A percentile compares a stretch with the other conserved stretches of the same genome.
Conservation (phyloP, 2,888 invertebrate species). For the Cheilosia pagana region DNA sequence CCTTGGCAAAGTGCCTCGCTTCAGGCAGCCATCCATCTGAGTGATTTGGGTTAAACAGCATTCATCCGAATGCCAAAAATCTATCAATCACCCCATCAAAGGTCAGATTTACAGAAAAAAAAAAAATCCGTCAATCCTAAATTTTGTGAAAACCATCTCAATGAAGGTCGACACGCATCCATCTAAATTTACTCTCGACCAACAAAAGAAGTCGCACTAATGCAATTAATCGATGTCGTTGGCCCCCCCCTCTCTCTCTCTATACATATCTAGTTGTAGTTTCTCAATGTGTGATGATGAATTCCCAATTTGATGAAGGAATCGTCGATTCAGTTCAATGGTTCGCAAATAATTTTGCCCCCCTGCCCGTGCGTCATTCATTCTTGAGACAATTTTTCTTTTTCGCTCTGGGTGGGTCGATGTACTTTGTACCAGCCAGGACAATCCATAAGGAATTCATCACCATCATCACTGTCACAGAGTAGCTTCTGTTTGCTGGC, state of each 20-base stretch:
- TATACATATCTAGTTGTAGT: not conserved
- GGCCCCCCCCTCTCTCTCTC: not conserved
- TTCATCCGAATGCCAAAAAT: not conserved
- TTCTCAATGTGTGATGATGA: slow-evolving; percentile 23
- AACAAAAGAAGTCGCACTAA: slow-evolving; percentile 27
- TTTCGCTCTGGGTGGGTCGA: not conserved
- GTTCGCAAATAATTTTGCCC: slow-evolving; percentile 31
- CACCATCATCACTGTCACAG: slow-evolving; percentile 43
- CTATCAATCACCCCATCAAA: slow-evolving; percentile 1
- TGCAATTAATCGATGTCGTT: slow-evolving; percentile 20
- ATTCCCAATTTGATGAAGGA: slow-evolving; percentile 24
- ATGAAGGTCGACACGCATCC: not conserved
- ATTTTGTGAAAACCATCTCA: not conserved
- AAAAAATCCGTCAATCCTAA: not conserved
- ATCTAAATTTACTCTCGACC: not conserved
- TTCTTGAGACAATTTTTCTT: slow-evolving; percentile 44
- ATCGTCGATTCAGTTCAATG: slow-evolving; percentile 50
- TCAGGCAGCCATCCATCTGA: not conserved
- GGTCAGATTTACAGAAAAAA: not conserved
- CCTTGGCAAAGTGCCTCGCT: not conserved
- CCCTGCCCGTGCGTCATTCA: not conserved
- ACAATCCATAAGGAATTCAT: slow-evolving; percentile 58
- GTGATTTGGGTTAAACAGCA: not conserved
- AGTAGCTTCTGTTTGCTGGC: not conserved
- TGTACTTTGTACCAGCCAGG: slow-evolving; percentile 5